Percentiles rank a stretch among this genome's conserved stretches.
Evolutionary conservation across 2,888 invertebrate species (phyloP).

Genomic region (Quadroppia sp.): DNA sequence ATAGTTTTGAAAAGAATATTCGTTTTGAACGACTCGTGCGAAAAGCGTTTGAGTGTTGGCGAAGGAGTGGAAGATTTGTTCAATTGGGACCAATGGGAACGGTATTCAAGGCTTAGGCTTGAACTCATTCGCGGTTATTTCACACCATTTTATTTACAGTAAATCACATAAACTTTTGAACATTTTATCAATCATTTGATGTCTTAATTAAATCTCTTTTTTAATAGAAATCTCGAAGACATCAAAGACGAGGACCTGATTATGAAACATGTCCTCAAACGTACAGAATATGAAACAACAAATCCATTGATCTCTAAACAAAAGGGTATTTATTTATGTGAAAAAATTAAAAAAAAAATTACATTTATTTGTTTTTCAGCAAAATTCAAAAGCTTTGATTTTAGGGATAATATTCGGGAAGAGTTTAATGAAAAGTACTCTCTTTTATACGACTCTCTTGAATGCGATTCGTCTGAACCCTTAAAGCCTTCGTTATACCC

Average conservation of each 20-base stretch:
- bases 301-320: not conserved
- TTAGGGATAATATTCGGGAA: conserved; percentile 11
- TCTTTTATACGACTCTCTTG: not conserved
- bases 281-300: not conserved
- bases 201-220: not conserved
- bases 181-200: not conserved
- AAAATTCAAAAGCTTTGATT: not conserved
- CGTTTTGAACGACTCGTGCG: conserved; percentile 1
- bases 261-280: not conserved
- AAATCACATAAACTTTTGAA: conserved; percentile 16
- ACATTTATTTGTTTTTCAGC: not conserved
- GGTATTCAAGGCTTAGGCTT: conserved; percentile 6
- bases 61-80: conserved; percentile 4
- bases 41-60: conserved; percentile 6
- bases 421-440: conserved; percentile 1
- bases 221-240: not conserved
- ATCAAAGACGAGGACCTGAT: not conserved
- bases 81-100: conserved; percentile 30
- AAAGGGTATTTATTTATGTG: not conserved
- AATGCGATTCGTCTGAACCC: not conserved
- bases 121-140: conserved; percentile 11
- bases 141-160: not conserved
- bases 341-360: not conserved
- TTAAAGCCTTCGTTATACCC: conserved; percentile 30
- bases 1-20: conserved; percentile 23